Evolutionary conservation across 2,888 invertebrate species (phyloP).

Genomic region (Prenolepis imparis): DNA sequence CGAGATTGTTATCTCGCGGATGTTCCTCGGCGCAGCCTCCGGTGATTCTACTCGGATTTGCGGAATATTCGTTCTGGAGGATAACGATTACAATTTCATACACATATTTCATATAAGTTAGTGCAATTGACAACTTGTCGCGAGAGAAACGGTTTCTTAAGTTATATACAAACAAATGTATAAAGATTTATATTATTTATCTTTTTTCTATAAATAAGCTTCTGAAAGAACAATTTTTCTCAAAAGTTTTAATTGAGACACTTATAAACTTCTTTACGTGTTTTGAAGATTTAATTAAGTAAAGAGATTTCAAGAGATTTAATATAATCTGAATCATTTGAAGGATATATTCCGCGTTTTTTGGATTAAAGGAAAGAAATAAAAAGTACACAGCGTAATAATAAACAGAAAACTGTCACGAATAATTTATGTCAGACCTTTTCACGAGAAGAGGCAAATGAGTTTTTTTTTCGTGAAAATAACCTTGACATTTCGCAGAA

Average conservation of each 20-base stretch:
- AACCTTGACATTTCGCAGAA: slow-evolving; percentile 32
- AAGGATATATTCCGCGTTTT: background rate
- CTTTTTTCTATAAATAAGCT: background rate
- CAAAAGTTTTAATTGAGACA: background rate
- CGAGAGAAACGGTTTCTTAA: too few relatives aligned
- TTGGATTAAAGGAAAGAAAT: background rate
- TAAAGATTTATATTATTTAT: background rate
- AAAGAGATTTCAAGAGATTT: background rate
- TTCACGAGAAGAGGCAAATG: background rate
- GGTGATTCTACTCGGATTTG: background rate
- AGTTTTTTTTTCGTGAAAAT: slow-evolving; percentile 38
- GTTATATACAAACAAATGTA: background rate
- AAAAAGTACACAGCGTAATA: background rate
- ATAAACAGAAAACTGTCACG: slow-evolving; percentile 21
- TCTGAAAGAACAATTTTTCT: background rate
- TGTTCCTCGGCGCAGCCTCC: background rate
- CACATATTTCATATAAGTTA: background rate
- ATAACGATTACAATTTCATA: too few relatives aligned
- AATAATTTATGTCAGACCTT: slow-evolving; percentile 43
- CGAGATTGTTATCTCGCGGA: slow-evolving; percentile 35
- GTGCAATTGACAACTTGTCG: slow-evolving; percentile 8
- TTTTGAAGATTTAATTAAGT: background rate
- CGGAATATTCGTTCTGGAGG: background rate
- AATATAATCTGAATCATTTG: slow-evolving; percentile 1
- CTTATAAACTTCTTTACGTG: background rate